These are phyloP conservation scores for Gallinago media DNA, from an alignment of 2,113 vertebrate species.

Conservation along the genomic window DNA sequence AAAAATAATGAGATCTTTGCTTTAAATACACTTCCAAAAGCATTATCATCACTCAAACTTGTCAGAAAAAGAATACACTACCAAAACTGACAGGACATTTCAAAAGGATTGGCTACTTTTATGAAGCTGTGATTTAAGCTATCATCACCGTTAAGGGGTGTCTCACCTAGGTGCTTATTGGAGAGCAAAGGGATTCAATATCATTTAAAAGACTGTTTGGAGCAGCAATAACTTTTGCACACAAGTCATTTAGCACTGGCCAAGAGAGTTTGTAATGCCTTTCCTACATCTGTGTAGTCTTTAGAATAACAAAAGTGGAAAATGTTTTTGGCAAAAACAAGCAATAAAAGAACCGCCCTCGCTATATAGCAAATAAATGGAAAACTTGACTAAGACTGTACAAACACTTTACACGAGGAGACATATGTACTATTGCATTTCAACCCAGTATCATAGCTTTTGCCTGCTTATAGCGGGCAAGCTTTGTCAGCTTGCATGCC, in stretches of 20 bases:
- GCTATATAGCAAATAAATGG: not conserved
- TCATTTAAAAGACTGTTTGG: not conserved
- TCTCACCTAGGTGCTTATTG: not conserved
- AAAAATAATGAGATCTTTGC: not conserved
- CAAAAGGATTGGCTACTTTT: not conserved
- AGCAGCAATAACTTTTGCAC: slow-evolving; percentile 1
- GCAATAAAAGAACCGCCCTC: not conserved
- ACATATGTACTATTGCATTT: not conserved
- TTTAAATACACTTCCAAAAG: not conserved
- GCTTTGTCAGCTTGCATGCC: not conserved
- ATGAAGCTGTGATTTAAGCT: not conserved
- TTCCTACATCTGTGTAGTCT: not conserved
- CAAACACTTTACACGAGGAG: not conserved
- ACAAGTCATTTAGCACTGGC: not conserved
- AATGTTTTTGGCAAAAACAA: slow-evolving; percentile 10
- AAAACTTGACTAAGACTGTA: not conserved
- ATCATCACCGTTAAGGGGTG: not conserved
- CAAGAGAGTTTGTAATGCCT: not conserved
- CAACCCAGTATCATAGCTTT: not conserved
- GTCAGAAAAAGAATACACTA: not conserved
- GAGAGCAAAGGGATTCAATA: not conserved
- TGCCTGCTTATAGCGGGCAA: not conserved
- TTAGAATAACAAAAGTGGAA: slow-evolving; percentile 4
- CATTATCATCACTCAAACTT: not conserved
- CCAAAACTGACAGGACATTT: not conserved